Base-by-base conservation (phyloP, 2,113 vertebrate genomes). In the Tringa solitaria region DNA sequence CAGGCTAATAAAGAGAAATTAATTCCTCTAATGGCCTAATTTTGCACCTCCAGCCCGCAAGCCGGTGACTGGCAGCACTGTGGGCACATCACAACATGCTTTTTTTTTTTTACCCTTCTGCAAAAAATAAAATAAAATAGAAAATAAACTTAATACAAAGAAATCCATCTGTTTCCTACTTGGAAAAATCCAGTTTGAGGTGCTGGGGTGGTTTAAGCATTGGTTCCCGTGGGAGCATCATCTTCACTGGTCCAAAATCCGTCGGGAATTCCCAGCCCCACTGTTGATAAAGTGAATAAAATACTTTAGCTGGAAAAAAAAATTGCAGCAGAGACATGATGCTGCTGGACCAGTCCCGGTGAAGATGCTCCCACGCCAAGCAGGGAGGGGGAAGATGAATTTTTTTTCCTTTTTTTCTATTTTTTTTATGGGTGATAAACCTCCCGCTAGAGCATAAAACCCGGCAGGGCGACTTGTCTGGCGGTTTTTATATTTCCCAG, bases 1-100 rank as follows among this genome's bases (percentile, higher is more conserved):
- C 45, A 78, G 98, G 96, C 97, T 98, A 98, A 98, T 98, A 98
- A 98, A 98, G 97, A 98, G 98, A 97, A 98, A 98, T 98, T 94
- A 98, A 98, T 98, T 98, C 97, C 97, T 98, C 98, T 98, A 98
- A 98, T 97, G 97, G 97, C 95, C 98, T 98, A 95, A 97, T 98
- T 98, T 97, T 96, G 92, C 97, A 97, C 98, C 97, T 98, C 98
- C 98, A 96, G 97, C 96, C 93, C 68, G 61, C 50, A 14, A 96
- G 97, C 94, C 33, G 9, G 16, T 28, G 60, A 26, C 7, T 35
- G 81, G 95, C 75, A 30, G 95, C 79, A n/a, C 54, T 9, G 7
- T 12, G 0, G 70, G n/a, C 65, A 61, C 33, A 24, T 43, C 77
- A n/a, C 57, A 64, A 63, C 61, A 8, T 5, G 32, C 46, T 10